A percentile compares a stretch with the other conserved stretches of the same genome.
phyloP scores from a whole-genome alignment of 1,140 invertebrate genomes.

The Calliphora vicina region DNA sequence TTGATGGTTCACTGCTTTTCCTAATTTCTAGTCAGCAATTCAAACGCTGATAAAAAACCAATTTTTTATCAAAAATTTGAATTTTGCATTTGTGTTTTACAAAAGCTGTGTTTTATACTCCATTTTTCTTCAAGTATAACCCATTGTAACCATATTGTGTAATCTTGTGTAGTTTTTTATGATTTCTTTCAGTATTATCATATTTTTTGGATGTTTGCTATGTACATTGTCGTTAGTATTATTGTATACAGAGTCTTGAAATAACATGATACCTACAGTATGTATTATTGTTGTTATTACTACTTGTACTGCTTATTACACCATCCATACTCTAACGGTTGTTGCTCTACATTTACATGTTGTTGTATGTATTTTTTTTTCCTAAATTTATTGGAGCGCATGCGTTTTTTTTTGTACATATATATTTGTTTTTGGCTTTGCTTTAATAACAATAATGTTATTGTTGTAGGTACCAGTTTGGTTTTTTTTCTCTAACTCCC shows the following conservation, averaged over 20 bases:
- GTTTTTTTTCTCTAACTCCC: no score
- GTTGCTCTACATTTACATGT: conserved; percentile 4
- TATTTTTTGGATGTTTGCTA: background rate
- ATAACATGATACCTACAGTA: background rate
- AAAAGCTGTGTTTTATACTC: no score
- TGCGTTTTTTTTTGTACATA: background rate
- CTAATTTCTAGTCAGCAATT: no score
- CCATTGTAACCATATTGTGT: background rate
- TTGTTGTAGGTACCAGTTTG: background rate
- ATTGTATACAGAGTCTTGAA: no score
- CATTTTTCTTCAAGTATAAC: no score
- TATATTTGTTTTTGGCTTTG: background rate
- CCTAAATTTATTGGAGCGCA: background rate
- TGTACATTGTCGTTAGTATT: background rate
- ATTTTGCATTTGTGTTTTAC: no score
- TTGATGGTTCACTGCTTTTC: no score
- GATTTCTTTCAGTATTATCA: background rate
- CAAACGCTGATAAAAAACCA: no score
- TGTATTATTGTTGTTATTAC: background rate
- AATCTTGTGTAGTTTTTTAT: no score
- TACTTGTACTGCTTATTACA: background rate
- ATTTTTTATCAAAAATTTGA: no score
- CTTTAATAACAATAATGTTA: background rate
- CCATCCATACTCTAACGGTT: conserved; percentile 19
- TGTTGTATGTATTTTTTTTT: background rate